Evolutionary conservation across 2,113 vertebrate genomes (phyloP), one percentile per base, ranked within the genome.

Genomic region (Engystomops pustulosus): DNA sequence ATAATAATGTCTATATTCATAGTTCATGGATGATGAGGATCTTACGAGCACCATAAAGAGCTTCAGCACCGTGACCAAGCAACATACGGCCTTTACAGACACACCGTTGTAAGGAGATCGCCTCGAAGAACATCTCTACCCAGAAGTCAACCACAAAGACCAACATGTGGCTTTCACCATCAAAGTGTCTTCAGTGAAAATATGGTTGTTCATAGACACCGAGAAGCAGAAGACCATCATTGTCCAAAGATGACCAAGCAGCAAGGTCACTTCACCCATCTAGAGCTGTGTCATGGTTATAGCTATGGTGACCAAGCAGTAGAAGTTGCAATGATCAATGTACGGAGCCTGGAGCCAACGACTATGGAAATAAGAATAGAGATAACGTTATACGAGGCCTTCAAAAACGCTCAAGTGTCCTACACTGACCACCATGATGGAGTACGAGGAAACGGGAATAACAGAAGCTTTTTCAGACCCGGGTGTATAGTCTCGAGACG

Each of bases 21-120:
- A 98, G 97, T 96, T 93, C 12, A 90, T 91, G 80, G 96, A 98
- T 68, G 96, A 98, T 86, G 96, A 97, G 0, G 96, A 97, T 79
- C 91, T 98, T 82, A 92, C 94, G 85, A 96, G 94, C 6, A 90
- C 95, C 83, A 95, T 98, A 87, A 97, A 97, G 89, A 93, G 95
- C 72, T 95, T 97, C 91, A 96, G 95, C 88, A 96, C 96, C 0
- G 94, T 94, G 81, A 97, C 94, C 65, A 96, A 97, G 87, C 96
- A 98, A 71, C 96, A 95, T 60, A 94, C 96, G 62, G 90, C 94
- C 3, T 99, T 99, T 90, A 96, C 95, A 0, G 97, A 99, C 87
- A 99, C 98, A 70, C 96, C 98, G 70, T 91, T 98, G 86, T 98
- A 89, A 65, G 60, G 25, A 34, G 11, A 0, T 30, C 9, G 12